Conservation (phyloP, 2,888 invertebrate species). For the Apodemia zela region DNA sequence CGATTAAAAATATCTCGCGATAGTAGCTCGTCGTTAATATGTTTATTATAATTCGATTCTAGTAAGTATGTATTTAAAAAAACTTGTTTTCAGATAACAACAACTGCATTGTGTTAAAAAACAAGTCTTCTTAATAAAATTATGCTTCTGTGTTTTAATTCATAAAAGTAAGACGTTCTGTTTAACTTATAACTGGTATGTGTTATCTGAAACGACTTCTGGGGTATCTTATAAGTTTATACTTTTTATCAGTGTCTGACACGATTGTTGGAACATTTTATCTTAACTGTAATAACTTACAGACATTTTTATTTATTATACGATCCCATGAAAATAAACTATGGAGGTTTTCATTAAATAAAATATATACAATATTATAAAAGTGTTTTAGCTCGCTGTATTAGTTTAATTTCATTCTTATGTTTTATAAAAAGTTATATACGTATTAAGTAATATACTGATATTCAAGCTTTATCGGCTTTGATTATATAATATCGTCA, state of each 20-base stretch:
- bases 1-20: too few relatives aligned
- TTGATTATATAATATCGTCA: too few relatives aligned
- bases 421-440: too few relatives aligned
- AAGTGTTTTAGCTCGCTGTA: not conserved
- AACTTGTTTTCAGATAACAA: not conserved
- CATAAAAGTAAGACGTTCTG: not conserved
- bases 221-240: constrained; percentile 37
- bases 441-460: too few relatives aligned
- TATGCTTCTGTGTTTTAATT: not conserved
- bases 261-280: constrained; percentile 13
- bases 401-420: too few relatives aligned
- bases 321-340: not conserved
- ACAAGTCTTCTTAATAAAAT: not conserved
- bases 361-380: too few relatives aligned
- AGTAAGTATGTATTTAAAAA: not conserved
- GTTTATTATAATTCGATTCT: not conserved
- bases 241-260: constrained; percentile 36
- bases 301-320: not conserved
- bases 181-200: constrained; percentile 48
- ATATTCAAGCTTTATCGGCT: too few relatives aligned
- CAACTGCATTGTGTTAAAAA: not conserved
- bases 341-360: not conserved
- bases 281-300: not conserved
- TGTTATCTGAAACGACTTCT: constrained; percentile 53
- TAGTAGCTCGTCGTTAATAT: too few relatives aligned